Base-by-base conservation (phyloP, 2,113 vertebrate species). In the Gambusia affinis region DNA sequence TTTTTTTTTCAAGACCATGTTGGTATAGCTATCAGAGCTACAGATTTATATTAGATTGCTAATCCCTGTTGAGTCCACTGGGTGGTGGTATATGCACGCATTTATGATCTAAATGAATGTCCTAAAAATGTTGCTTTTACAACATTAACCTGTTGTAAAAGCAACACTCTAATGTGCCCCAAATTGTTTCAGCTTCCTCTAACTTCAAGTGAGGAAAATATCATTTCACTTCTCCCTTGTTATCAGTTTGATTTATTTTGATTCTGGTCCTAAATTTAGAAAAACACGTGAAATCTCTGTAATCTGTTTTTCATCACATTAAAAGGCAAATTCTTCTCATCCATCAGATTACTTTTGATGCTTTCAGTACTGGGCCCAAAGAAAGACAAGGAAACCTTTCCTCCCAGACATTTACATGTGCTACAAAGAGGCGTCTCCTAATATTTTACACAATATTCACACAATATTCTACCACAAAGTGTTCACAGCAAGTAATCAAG, bases 51-150 rank as follows among this genome's bases (percentile, higher is more conserved):
- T 54, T n/a, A 10, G 24, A 57, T 10, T 22, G 24, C 17, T 64
- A 27, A 0, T 1, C 10, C 28, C 4, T 4, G n/a, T 73, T 15
- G 60, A n/a, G 12, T 17, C 82, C 87, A 54, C 69, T 30, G 12
- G 75, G n/a, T 81, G 80, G 80, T 17, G 75, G 24, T 68, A 27
- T 35, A 30, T 4, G 33, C 51, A 3, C 29, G 65, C 12, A 2
- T 12, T 37, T 10, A n/a, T 8, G 24, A 57, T 57, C 1, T 57
- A 3, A 24, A n/a, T 57, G 7, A 8, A 7, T 7, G 1, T 35
- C 33, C 33, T 35, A 35, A 35, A 35, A 1, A 8, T 1, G 7
- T 35, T 35, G 33, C 33, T 35, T 35, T 35, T 35, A 35, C 33
- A 31, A 31, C 31, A 35, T 8, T 8, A 35, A 35, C 33, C 1